phyloP scores from a whole-genome alignment of 2,888 invertebrate species.

The Parnassius apollo region DNA sequence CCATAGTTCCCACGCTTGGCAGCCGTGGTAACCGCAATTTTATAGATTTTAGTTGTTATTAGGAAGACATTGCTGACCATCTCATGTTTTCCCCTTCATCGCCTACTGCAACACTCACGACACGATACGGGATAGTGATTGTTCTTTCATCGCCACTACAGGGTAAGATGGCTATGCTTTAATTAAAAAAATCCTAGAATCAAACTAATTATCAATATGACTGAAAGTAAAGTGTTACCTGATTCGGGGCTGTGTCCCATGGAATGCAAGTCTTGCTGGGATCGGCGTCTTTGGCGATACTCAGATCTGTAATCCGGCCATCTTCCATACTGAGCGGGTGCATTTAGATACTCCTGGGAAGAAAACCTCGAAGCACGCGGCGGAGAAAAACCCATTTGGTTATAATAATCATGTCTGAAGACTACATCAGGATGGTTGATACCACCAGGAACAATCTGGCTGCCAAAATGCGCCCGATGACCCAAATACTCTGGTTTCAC shows the following conservation, averaged over 20 bases:
- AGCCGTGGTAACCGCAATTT: too few species aligned
- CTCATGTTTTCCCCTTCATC: too few species aligned
- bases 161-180: too few species aligned
- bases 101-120: too few species aligned
- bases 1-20: too few species aligned
- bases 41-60: too few species aligned
- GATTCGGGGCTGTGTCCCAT: slow-evolving; percentile 69
- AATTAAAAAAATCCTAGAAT: too few species aligned
- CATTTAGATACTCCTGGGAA: slow-evolving; percentile 75
- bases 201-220: too few species aligned
- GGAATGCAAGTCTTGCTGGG: slow-evolving; percentile 74
- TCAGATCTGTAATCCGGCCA: slow-evolving; percentile 72
- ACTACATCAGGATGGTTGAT: slow-evolving; percentile 72
- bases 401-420: slow-evolving; percentile 69
- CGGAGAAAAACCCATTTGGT: slow-evolving; percentile 63
- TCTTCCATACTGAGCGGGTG: slow-evolving; percentile 65
- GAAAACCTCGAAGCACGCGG: slow-evolving; percentile 71
- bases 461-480: slow-evolving; percentile 64
- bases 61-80: too few species aligned
- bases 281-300: slow-evolving; percentile 70
- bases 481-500: slow-evolving; percentile 68
- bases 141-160: too few species aligned
- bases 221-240: slow-evolving; percentile 48
- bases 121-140: too few species aligned
- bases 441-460: slow-evolving; percentile 64